phyloP scores from a whole-genome alignment of 2,888 invertebrate species.

The Periphyllus acericola region DNA sequence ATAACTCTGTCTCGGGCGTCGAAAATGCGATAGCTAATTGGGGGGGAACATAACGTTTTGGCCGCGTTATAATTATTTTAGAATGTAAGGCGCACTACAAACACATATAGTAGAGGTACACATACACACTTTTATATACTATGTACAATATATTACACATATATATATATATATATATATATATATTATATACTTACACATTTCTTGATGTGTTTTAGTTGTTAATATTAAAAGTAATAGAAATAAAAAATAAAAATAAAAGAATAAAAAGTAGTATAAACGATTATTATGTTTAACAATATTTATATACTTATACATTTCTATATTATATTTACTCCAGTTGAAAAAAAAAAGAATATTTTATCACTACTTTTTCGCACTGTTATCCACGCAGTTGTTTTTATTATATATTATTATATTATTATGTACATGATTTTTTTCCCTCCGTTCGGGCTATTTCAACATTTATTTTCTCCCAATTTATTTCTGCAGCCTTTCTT shows the following conservation, averaged over 20 bases:
- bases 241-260: not conserved
- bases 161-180: too few relatives aligned
- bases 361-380: conserved; percentile 32
- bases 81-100: conserved; percentile 8
- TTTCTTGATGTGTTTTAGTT: too few relatives aligned
- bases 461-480: conserved; percentile 23
- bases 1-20: not conserved
- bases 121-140: too few relatives aligned
- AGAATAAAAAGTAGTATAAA: not conserved
- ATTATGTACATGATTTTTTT: not conserved
- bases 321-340: conserved; percentile 1
- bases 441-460: conserved; percentile 19
- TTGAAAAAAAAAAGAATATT: conserved; percentile 2
- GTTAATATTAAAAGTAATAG: too few relatives aligned
- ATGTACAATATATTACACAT: too few relatives aligned
- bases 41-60: conserved; percentile 14
- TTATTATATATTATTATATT: conserved; percentile 25
- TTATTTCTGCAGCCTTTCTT: conserved; percentile 28
- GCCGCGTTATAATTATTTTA: conserved; percentile 36
- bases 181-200: too few relatives aligned
- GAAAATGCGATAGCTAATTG: not conserved
- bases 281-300: not conserved
- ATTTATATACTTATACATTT: not conserved
- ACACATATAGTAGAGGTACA: not conserved
- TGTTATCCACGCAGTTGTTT: conserved; percentile 52